phyloP scores from a whole-genome alignment of 2,888 invertebrate genomes.

The Notodromas monacha region DNA sequence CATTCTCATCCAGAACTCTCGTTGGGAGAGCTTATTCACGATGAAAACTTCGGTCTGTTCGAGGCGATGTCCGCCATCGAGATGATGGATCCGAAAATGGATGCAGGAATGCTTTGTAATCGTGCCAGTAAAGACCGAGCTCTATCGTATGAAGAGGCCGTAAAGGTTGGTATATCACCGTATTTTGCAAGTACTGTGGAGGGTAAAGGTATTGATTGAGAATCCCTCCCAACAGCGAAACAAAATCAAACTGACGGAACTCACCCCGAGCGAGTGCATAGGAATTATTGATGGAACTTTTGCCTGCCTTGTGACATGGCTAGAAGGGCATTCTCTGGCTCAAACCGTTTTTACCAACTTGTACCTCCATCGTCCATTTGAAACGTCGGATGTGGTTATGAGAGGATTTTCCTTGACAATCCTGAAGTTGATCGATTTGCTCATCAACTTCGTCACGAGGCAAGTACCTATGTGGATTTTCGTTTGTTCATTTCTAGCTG shows the following conservation, averaged over 20 bases:
- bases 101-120: conserved; percentile 88
- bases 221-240: neutral
- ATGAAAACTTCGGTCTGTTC: conserved; percentile 61
- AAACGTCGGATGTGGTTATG: conserved; percentile 43
- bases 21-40: conserved; percentile 64
- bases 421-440: conserved; percentile 57
- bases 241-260: conserved; percentile 31
- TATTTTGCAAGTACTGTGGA: neutral
- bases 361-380: conserved; percentile 62
- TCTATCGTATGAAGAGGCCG: conserved; percentile 61
- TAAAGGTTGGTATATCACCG: conserved; percentile 24
- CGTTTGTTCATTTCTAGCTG: neutral
- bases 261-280: conserved; percentile 45
- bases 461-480: conserved; percentile 16
- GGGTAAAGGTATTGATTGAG: neutral
- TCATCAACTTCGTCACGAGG: conserved; percentile 60
- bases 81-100: conserved; percentile 99
- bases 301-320: conserved; percentile 78
- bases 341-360: conserved; percentile 90
- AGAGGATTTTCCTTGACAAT: conserved; percentile 56
- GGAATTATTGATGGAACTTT: conserved; percentile 77
- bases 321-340: conserved; percentile 79
- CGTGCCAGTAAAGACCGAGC: conserved; percentile 38
- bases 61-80: conserved; percentile 99
- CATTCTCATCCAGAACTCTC: no score